Base-by-base conservation (phyloP, 2,797 vertebrate genomes). In the Brachymystax lenok region DNA sequence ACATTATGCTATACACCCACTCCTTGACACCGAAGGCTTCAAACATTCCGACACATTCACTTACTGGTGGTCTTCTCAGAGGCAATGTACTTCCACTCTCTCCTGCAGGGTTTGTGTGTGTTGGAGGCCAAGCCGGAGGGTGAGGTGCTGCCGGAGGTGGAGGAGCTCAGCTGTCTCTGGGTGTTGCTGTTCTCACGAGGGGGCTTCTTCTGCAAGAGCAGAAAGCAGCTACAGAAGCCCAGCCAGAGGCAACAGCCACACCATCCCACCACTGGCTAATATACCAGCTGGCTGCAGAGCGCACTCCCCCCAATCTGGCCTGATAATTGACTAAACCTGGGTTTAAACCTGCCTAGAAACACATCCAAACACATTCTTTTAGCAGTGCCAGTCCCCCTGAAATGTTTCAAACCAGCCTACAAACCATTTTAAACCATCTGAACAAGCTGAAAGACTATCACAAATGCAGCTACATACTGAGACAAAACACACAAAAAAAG, bases 71-170 rank as follows among this genome's bases (percentile, higher is more conserved):
- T 99, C 93, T 98, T 99, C 93, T 99, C 98, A 5, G 97, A 99
- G 87, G 98, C 98, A 87, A 99, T 95, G 92, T 98, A 98, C 95
- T 99, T 99, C 98, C 98, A 99, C 86, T 99, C 97, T 79, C 96
- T 96, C 90, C 96, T 96, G 94, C 94, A 92, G 30, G 92, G 94
- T 87, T 95, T 91, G 77, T 94, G 91, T 87, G 95, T 94, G 89
- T 95, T 96, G 82, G 96, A 95, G 91, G 97, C 94, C 91, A 96
- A 94, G 92, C 94, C 96, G 94, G 90, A 95, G 88, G 97, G 97
- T 79, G 97, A 96, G 88, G 96, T 94, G 91, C 95, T 96, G 94
- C 97, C 96, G 75, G 95, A 96, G 78, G 96, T 97, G 94, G 96
- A 95, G 96, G 95, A 96, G 95, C 95, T 97, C 92, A 95, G 93